A percentile compares a stretch with the other conserved stretches of the same genome.
phyloP scores from a whole-genome alignment of 92 coral and sea anemone species.

The Epizoanthus fatuus region DNA sequence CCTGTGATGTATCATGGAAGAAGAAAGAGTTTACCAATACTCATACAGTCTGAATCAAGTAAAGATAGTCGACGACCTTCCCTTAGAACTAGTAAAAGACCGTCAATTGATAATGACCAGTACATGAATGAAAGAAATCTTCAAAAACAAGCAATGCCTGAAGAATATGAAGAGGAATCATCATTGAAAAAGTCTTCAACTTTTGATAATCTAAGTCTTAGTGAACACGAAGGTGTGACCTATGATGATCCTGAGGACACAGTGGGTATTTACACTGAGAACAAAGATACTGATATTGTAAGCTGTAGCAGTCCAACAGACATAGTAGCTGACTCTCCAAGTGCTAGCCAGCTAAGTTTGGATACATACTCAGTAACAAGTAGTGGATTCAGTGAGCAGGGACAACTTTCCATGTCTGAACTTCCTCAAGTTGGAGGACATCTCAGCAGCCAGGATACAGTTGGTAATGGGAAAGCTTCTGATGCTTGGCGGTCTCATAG shows the following conservation, averaged over 20 bases:
- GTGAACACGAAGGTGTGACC: slow-evolving; percentile 42
- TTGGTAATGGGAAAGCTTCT: slow-evolving; percentile 56
- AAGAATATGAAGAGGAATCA: slow-evolving; percentile 25
- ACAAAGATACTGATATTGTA: slow-evolving; percentile 66
- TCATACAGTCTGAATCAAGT: neutral
- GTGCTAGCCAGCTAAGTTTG: slow-evolving; percentile 86
- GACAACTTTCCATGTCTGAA: slow-evolving; percentile 86
- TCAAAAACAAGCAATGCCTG: slow-evolving; percentile 32
- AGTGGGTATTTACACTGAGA: slow-evolving; percentile 45
- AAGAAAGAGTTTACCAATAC: slow-evolving; percentile 28
- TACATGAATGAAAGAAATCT: slow-evolving; percentile 44
- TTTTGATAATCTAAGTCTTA: slow-evolving; percentile 37
- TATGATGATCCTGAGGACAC: slow-evolving; percentile 17
- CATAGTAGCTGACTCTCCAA: slow-evolving; percentile 74
- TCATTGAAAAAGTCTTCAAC: slow-evolving; percentile 42
- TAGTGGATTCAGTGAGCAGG: slow-evolving; percentile 94
- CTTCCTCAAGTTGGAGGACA: slow-evolving; percentile 75
- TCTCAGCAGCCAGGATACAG: slow-evolving; percentile 51
- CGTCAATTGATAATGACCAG: slow-evolving; percentile 25
- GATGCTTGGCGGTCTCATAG: slow-evolving; percentile 94
- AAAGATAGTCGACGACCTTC: neutral
- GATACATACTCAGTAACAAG: slow-evolving; percentile 87
- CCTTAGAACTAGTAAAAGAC: neutral
- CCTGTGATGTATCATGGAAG: slow-evolving; percentile 13
- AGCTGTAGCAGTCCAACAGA: slow-evolving; percentile 86